These are phyloP conservation scores for Phainopepla nitens DNA, from an alignment of 2,113 vertebrate genomes.

Conservation along the genomic window DNA sequence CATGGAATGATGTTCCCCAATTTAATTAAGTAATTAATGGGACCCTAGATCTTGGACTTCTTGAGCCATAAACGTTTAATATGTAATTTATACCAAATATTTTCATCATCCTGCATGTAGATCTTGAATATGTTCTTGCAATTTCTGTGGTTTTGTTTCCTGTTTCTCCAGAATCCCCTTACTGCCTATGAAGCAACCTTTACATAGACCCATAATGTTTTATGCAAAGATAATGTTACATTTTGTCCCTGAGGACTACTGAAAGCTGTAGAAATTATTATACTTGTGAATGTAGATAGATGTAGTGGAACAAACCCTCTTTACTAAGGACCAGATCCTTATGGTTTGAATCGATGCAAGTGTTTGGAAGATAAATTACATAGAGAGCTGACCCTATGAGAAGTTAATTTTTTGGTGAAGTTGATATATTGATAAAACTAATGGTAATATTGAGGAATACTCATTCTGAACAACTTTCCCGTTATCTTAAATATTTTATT, in stretches of 20 bases:
- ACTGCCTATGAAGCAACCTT: not conserved
- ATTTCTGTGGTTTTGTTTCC: not conserved
- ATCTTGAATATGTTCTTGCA: not conserved
- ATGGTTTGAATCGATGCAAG: not conserved
- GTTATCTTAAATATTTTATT: not conserved
- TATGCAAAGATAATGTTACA: not conserved
- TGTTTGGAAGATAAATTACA: not conserved
- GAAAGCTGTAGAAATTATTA: not conserved
- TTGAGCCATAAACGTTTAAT: not conserved
- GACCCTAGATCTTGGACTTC: not conserved
- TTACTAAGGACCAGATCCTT: not conserved
- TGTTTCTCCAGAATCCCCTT: not conserved
- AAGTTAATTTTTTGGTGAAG: not conserved
- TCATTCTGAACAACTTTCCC: not conserved
- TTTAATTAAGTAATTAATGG: not conserved
- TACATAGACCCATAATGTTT: not conserved
- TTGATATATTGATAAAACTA: not conserved
- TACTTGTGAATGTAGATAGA: rapidly evolving
- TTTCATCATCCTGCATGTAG: not conserved
- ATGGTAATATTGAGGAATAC: not conserved
- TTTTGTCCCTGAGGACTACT: not conserved
- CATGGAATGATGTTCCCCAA: not conserved
- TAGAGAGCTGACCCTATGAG: not conserved
- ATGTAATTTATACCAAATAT: not conserved
- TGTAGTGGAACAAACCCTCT: not conserved